phyloP scores from a whole-genome alignment of 2,888 invertebrate species.

The Spilosoma lubricipeda region DNA sequence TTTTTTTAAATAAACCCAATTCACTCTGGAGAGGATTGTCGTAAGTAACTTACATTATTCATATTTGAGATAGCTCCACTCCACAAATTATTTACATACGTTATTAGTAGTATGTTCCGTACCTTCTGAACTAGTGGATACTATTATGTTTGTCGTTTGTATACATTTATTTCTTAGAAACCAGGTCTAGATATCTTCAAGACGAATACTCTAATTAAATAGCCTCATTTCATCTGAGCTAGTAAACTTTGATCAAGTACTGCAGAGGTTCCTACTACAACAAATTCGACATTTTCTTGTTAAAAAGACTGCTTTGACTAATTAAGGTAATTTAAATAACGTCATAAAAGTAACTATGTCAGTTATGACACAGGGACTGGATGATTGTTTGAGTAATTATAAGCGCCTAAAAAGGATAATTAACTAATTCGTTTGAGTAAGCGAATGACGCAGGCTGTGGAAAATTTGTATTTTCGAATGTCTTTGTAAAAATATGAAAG shows the following conservation, averaged over 20 bases:
- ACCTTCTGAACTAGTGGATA: no score
- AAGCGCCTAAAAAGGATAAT: neutral
- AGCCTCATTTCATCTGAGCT: neutral
- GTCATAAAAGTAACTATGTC: neutral
- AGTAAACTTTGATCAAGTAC: neutral
- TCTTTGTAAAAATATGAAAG: neutral
- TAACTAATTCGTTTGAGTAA: neutral
- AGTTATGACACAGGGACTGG: neutral
- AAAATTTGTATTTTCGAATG: neutral
- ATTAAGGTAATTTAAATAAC: neutral
- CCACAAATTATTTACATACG: no score
- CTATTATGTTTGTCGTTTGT: no score
- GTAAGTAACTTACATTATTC: no score
- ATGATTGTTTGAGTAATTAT: neutral
- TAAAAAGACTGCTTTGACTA: neutral
- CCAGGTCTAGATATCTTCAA: neutral
- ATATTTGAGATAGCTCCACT: no score
- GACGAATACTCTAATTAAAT: neutral
- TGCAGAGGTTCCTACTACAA: neutral
- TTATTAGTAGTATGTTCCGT: no score
- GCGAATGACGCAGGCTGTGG: neutral
- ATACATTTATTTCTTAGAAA: neutral
- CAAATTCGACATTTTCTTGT: neutral
- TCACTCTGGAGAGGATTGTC: no score
- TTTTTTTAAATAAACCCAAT: no score